Percentiles rank a stretch among this genome's conserved stretches.
Evolutionary conservation across 1,140 invertebrate species (phyloP).

Genomic region (Rhopalosiphum padi): DNA sequence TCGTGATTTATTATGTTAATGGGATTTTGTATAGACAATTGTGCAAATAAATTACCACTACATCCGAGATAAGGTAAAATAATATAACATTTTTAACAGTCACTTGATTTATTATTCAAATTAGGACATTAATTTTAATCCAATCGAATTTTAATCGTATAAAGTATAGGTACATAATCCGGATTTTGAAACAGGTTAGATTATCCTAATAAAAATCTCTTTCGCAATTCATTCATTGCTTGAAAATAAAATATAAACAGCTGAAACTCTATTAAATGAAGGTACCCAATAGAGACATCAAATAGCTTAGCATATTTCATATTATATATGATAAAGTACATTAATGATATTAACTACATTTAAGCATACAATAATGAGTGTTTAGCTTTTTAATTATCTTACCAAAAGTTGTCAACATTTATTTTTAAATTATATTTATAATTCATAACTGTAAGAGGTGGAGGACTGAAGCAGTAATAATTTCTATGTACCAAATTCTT

Average conservation of each 20-base stretch:
- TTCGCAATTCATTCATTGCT: background rate
- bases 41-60: background rate
- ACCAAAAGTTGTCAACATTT: too few species aligned
- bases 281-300: background rate
- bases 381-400: too few species aligned
- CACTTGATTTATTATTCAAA: conserved; percentile 16
- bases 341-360: background rate
- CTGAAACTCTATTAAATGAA: background rate
- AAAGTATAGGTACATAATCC: background rate
- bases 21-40: background rate
- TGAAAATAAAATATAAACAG: background rate
- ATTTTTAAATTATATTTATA: too few species aligned
- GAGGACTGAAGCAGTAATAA: too few species aligned
- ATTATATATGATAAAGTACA: background rate
- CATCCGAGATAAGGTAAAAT: background rate
- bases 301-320: background rate
- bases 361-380: background rate
- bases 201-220: background rate
- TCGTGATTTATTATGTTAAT: background rate
- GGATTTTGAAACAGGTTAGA: conserved; percentile 1
- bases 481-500: too few species aligned
- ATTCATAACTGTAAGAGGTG: too few species aligned
- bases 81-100: background rate
- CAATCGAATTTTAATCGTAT: conserved; percentile 24
- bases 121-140: conserved; percentile 18